Conservation (phyloP, 1,140 invertebrate genomes). For the Ceratina australensis region DNA sequence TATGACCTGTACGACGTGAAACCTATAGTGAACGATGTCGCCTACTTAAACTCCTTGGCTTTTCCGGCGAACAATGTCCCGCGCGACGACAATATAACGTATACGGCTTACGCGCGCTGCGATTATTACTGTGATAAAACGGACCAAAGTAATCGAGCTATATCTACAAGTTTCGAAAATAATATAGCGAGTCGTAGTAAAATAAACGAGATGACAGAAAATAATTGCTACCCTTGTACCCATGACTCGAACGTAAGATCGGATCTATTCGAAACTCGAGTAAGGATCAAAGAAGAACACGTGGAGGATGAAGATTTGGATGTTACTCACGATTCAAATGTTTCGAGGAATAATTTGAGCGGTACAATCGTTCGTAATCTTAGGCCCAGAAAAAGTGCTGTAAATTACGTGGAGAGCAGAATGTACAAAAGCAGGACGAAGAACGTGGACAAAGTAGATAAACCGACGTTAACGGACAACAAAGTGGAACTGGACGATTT, state of each 20-base stretch:
- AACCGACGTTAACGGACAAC: neutral
- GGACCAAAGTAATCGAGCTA: conserved; percentile 44
- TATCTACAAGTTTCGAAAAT: conserved; percentile 10
- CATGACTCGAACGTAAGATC: neutral
- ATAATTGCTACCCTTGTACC: neutral
- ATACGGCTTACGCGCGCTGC: conserved; percentile 52
- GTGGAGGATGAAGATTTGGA: neutral
- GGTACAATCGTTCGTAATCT: conserved; percentile 31
- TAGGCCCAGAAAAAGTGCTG: conserved; percentile 28
- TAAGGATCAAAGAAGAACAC: neutral
- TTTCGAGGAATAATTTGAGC: neutral
- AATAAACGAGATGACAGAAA: neutral
- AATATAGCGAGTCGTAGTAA: neutral
- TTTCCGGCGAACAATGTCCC: conserved; percentile 22
- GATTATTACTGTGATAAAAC: conserved; percentile 63
- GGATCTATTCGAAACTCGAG: neutral
- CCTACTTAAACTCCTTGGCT: conserved; percentile 47
- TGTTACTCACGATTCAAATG: neutral
- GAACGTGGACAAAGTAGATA: neutral
- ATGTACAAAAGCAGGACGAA: conserved; percentile 27
- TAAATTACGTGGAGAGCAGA: conserved; percentile 34
- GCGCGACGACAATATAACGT: conserved; percentile 36
- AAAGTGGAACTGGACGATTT: conserved; percentile 33
- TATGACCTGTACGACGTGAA: conserved; percentile 61
- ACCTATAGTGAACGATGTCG: conserved; percentile 48